Evolutionary conservation across 1,140 invertebrate species (phyloP).

Genomic region (Drosophila kurseongensis): DNA sequence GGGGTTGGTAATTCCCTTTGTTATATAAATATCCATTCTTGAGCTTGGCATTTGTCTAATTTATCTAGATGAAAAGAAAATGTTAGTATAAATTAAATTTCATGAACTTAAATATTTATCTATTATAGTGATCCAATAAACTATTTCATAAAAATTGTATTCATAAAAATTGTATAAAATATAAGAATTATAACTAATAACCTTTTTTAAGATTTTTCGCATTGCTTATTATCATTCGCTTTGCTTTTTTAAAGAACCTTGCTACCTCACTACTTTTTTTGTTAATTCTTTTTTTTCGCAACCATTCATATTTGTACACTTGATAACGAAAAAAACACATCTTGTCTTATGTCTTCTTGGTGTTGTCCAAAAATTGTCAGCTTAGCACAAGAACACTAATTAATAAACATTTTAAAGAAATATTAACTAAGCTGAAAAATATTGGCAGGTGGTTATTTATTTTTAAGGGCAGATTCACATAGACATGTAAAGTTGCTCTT

Average conservation of each 20-base stretch:
- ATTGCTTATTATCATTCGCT: background rate
- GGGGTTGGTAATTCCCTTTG: slow-evolving; percentile 91
- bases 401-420: background rate
- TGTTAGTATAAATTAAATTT: background rate
- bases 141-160: background rate
- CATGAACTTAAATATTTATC: background rate
- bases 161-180: no score
- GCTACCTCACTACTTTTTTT: background rate
- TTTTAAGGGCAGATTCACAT: background rate
- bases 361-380: background rate
- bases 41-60: slow-evolving; percentile 28
- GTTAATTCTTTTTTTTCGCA: background rate
- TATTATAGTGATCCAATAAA: background rate
- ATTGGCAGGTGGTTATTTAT: background rate
- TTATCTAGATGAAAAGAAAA: background rate
- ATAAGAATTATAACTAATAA: background rate
- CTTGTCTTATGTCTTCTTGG: background rate
- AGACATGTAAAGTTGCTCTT: background rate
- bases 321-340: background rate
- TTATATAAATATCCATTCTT: slow-evolving; percentile 57
- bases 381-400: background rate
- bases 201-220: background rate
- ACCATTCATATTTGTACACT: background rate
- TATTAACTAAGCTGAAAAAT: background rate
- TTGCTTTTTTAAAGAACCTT: background rate